Conservation (phyloP, 1,140 invertebrate species). For the Coptotermes formosanus region DNA sequence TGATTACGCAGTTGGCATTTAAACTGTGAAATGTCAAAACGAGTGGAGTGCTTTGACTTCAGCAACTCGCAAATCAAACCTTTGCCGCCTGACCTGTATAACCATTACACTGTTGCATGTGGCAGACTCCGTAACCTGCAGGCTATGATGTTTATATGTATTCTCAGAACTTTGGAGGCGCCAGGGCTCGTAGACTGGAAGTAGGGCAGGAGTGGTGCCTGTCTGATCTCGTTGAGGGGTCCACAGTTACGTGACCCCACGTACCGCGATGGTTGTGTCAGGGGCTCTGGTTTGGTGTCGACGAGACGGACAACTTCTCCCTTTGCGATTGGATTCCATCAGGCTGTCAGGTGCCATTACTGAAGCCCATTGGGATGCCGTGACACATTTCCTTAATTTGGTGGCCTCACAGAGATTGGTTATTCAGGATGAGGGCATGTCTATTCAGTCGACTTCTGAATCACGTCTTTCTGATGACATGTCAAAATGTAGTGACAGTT, state of each 20-base stretch:
- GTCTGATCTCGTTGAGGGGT: not conserved
- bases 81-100: no score
- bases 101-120: not conserved
- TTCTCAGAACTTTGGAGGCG: not conserved
- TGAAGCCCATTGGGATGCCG: conserved; percentile 59
- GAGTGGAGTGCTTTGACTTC: no score
- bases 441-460: not conserved
- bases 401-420: conserved; percentile 58
- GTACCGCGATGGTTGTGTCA: conserved; percentile 45
- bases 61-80: no score
- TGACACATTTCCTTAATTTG: conserved; percentile 59
- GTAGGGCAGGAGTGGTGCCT: not conserved
- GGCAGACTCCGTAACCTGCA: not conserved
- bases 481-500: not conserved
- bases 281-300: conserved; percentile 61
- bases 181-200: not conserved
- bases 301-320: conserved; percentile 61
- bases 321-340: conserved; percentile 61
- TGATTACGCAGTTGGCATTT: no score
- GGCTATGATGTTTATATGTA: not conserved
- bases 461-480: not conserved
- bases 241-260: not conserved
- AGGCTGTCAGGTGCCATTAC: conserved; percentile 60
- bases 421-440: conserved; percentile 44
- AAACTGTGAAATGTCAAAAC: no score